These are phyloP conservation scores for Zoanthus sansibaricus DNA, from an alignment of 92 coral and sea anemone species.

Conservation along the genomic window DNA sequence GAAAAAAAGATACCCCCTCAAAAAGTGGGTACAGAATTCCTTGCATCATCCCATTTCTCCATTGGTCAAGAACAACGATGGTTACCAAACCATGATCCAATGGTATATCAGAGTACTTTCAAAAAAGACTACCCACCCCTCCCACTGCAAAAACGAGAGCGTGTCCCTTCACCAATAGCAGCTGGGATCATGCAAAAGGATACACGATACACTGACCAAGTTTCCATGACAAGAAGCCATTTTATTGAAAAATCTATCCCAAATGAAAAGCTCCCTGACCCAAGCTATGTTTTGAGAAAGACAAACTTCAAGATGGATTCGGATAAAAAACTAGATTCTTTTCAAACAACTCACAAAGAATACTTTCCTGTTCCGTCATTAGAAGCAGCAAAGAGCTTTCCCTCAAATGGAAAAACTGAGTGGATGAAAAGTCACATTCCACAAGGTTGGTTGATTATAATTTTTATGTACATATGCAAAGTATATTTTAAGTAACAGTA, in stretches of 20 bases:
- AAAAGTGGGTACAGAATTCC: conserved; percentile 82
- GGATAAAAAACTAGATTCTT: conserved; percentile 77
- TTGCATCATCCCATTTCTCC: conserved; percentile 81
- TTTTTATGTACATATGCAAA: too few species aligned
- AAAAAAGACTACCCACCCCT: conserved; percentile 92
- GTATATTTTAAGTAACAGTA: too few species aligned
- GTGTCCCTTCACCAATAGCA: conserved; percentile 93
- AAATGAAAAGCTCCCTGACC: conserved; percentile 53
- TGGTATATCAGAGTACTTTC: conserved; percentile 84
- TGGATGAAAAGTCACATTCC: conserved; percentile 94
- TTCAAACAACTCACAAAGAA: conserved; percentile 92
- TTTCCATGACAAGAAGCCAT: conserved; percentile 87
- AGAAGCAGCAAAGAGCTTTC: conserved; percentile 70
- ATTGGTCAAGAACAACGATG: conserved; percentile 93
- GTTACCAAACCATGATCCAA: conserved; percentile 81
- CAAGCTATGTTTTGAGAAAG: conserved; percentile 72
- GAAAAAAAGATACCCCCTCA: too few species aligned
- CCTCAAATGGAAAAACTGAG: conserved; percentile 72
- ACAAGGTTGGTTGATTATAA: conserved; percentile 67
- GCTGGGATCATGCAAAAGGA: conserved; percentile 91
- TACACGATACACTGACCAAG: conserved; percentile 75
- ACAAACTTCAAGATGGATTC: conserved; percentile 94
- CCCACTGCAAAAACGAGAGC: conserved; percentile 83
- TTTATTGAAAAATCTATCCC: conserved; percentile 78
- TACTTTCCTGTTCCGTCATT: conserved; percentile 89